Percentiles rank a stretch among this genome's conserved stretches.
These are phyloP conservation scores for Dolichoris vasculosae DNA, from an alignment of 1,140 invertebrate genomes.

Conservation along the genomic window DNA sequence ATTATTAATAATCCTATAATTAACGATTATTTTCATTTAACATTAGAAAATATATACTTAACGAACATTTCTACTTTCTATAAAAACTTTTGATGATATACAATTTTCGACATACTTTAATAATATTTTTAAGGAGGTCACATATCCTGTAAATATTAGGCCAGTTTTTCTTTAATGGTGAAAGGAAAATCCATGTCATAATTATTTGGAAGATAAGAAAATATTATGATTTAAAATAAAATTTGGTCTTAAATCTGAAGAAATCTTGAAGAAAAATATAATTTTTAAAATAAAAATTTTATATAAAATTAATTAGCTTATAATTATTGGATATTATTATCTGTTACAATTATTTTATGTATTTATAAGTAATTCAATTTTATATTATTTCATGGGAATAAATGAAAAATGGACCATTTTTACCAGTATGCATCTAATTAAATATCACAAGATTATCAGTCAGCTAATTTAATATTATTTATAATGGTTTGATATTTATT, in stretches of 20 bases:
- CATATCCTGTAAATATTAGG: not conserved
- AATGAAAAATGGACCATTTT: not conserved
- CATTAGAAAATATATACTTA: constrained; percentile 7
- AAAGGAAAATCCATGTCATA: constrained; percentile 7
- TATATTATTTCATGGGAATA: not conserved
- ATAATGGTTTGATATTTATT: no score
- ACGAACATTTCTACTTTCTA: constrained; percentile 25
- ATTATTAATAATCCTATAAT: constrained; percentile 18
- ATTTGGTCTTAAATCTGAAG: no score
- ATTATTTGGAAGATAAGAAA: not conserved
- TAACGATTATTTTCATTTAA: constrained; percentile 16
- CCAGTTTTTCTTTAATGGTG: not conserved
- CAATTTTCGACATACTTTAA: constrained; percentile 27
- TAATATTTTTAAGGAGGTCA: constrained; percentile 13
- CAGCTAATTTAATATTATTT: no score
- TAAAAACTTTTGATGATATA: constrained; percentile 18
- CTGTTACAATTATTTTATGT: no score
- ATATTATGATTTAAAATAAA: not conserved
- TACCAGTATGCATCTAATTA: not conserved
- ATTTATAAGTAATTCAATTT: not conserved
- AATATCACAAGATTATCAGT: no score
- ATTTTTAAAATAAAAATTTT: no score
- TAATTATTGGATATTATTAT: no score
- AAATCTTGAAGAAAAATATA: no score
- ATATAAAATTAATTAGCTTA: no score